These are phyloP conservation scores for Torymus tubicola DNA, from an alignment of 2,888 invertebrate genomes.

Conservation along the genomic window DNA sequence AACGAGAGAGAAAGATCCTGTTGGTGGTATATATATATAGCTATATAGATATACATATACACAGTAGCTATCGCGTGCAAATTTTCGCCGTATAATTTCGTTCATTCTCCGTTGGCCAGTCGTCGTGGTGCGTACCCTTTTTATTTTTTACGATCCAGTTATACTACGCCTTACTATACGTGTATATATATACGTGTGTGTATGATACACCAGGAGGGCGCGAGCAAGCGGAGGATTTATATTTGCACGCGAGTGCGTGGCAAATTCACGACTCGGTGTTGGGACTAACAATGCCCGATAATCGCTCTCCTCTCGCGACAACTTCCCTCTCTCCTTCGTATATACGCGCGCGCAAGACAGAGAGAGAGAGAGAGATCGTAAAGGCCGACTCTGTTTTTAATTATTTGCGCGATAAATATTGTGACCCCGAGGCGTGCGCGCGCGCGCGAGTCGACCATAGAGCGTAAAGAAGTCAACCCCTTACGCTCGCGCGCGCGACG, in stretches of 20 bases:
- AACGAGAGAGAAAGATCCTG: not conserved
- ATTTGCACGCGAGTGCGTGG: slow-evolving; percentile 58
- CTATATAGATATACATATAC: too few species aligned
- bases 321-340: too few species aligned
- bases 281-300: slow-evolving; percentile 64
- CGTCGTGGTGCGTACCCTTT: not conserved
- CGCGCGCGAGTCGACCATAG: not conserved
- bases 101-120: slow-evolving; percentile 11
- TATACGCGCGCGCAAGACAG: not conserved
- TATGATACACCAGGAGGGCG: not conserved
- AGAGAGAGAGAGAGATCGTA: slow-evolving; percentile 21
- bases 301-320: slow-evolving; percentile 43
- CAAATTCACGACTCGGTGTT: slow-evolving; percentile 64
- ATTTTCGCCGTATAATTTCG: slow-evolving; percentile 23
- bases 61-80: slow-evolving; percentile 17
- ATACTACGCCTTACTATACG: not conserved
- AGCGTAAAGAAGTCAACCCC: slow-evolving; percentile 60
- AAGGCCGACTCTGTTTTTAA: slow-evolving; percentile 61
- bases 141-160: slow-evolving; percentile 30
- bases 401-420: slow-evolving; percentile 70
- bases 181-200: too few species aligned
- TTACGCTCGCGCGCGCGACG: not conserved
- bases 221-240: slow-evolving; percentile 16
- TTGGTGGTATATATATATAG: not conserved
- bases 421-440: slow-evolving; percentile 64